Evolutionary conservation across 2,888 invertebrate genomes (phyloP).

Genomic region (Malacosoma neustria): DNA sequence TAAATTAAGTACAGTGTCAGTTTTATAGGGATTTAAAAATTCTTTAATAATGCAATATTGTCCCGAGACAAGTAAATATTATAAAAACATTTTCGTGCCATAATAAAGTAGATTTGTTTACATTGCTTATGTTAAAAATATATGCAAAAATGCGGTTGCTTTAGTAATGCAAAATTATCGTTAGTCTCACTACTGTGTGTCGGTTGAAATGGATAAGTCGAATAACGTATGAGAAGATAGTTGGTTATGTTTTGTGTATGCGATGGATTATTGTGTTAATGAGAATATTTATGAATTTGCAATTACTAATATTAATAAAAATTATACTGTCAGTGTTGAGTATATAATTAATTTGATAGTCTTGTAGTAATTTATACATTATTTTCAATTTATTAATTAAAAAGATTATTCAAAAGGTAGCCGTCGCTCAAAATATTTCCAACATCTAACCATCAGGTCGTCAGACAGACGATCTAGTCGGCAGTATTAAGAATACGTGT

Average conservation of each 20-base stretch:
- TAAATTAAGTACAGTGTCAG: too few relatives aligned
- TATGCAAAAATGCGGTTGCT: constrained; percentile 11
- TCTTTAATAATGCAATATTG: too few relatives aligned
- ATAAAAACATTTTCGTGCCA: too few relatives aligned
- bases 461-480: constrained; percentile 33
- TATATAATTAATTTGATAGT: too few relatives aligned
- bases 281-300: constrained; percentile 7
- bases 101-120: too few relatives aligned
- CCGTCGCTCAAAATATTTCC: constrained; percentile 26
- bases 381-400: not conserved
- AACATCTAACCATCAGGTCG: constrained; percentile 27
- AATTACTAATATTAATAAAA: not conserved
- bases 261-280: constrained; percentile 24
- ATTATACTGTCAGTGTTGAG: too few relatives aligned
- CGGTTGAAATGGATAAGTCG: constrained; percentile 11
- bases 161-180: constrained; percentile 13
- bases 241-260: constrained; percentile 23
- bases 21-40: too few relatives aligned
- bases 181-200: constrained; percentile 25
- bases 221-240: constrained; percentile 17
- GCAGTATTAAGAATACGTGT: constrained; percentile 60
- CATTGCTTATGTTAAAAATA: too few relatives aligned
- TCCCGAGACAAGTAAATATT: too few relatives aligned
- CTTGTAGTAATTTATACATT: not conserved
- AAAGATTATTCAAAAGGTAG: constrained; percentile 5